phyloP scores from a whole-genome alignment of 1,140 invertebrate genomes.

The Drosophila truncata region DNA sequence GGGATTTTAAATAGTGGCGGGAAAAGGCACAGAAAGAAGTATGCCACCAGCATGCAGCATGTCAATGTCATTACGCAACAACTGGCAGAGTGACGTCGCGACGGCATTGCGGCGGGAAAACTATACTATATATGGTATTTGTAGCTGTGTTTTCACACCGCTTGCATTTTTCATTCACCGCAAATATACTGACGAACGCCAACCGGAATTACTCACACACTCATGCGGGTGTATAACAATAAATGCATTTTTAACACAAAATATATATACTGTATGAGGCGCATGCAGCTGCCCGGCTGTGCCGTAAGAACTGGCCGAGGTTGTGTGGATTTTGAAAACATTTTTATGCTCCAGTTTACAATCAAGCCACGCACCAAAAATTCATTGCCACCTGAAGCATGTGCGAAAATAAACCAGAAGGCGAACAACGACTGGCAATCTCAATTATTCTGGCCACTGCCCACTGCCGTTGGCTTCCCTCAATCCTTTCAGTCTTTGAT shows the following conservation, averaged over 20 bases:
- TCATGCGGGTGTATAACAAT: slow-evolving; percentile 32
- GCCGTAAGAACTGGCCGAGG: slow-evolving; percentile 31
- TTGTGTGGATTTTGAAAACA: slow-evolving; percentile 61
- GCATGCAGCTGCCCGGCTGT: slow-evolving; percentile 14
- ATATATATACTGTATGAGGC: slow-evolving; percentile 33
- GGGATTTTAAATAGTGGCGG: slow-evolving; percentile 38
- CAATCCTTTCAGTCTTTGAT: slow-evolving; percentile 16
- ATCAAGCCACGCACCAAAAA: slow-evolving; percentile 80
- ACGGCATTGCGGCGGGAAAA: slow-evolving; percentile 26
- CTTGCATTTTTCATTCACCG: slow-evolving; percentile 46
- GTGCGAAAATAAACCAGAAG: slow-evolving; percentile 36
- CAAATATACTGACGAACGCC: slow-evolving; percentile 34
- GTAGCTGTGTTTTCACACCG: slow-evolving; percentile 21
- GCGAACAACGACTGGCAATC: slow-evolving; percentile 14
- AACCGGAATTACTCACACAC: slow-evolving; percentile 16
- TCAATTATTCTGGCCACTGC: slow-evolving; percentile 29
- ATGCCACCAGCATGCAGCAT: slow-evolving; percentile 55
- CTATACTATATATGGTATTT: slow-evolving; percentile 1
- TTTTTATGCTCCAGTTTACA: slow-evolving; percentile 82
- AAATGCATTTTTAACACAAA: slow-evolving; percentile 62
- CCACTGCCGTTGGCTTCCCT: background rate
- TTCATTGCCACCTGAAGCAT: slow-evolving; percentile 82
- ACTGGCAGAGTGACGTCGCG: slow-evolving; percentile 55
- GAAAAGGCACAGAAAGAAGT: slow-evolving; percentile 56
- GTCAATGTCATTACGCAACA: slow-evolving; percentile 79